Evolutionary conservation across 2,888 invertebrate species (phyloP).

Genomic region (Taenaris catops): DNA sequence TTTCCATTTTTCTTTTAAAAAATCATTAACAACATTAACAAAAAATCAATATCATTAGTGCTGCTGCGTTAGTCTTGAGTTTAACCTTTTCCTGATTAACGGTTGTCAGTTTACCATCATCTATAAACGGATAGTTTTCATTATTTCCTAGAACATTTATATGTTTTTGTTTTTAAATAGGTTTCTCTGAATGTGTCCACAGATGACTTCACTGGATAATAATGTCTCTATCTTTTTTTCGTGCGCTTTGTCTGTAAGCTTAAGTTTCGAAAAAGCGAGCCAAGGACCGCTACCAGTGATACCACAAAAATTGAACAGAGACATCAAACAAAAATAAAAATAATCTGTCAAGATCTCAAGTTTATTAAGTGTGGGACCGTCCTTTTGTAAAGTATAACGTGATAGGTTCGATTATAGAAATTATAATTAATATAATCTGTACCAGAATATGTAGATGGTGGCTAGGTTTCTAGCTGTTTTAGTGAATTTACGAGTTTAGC

Average conservation of each 20-base stretch:
- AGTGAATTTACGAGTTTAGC: conserved; percentile 62
- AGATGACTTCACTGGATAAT: not conserved
- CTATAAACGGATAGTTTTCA: too few species aligned
- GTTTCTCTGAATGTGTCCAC: too few species aligned
- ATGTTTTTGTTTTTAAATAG: too few species aligned
- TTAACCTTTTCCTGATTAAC: conserved; percentile 4
- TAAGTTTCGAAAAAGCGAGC: conserved; percentile 26
- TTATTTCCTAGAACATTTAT: too few species aligned
- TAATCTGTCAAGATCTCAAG: conserved; percentile 53
- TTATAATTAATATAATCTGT: conserved; percentile 30
- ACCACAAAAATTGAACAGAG: conserved; percentile 50
- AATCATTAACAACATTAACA: too few species aligned
- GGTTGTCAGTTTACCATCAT: too few species aligned
- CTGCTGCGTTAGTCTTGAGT: too few species aligned
- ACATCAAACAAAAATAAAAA: conserved; percentile 49
- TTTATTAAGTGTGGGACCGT: conserved; percentile 74
- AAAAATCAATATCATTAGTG: too few species aligned
- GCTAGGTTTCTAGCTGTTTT: conserved; percentile 53
- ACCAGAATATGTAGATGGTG: conserved; percentile 36
- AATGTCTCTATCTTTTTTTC: conserved; percentile 16
- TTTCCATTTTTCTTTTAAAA: too few species aligned
- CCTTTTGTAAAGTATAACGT: conserved; percentile 67
- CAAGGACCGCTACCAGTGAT: conserved; percentile 51
- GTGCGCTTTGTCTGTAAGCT: conserved; percentile 10
- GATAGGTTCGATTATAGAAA: conserved; percentile 52